Conservation (phyloP, 2,113 vertebrate genomes). For the Gasterosteus nipponicus region DNA sequence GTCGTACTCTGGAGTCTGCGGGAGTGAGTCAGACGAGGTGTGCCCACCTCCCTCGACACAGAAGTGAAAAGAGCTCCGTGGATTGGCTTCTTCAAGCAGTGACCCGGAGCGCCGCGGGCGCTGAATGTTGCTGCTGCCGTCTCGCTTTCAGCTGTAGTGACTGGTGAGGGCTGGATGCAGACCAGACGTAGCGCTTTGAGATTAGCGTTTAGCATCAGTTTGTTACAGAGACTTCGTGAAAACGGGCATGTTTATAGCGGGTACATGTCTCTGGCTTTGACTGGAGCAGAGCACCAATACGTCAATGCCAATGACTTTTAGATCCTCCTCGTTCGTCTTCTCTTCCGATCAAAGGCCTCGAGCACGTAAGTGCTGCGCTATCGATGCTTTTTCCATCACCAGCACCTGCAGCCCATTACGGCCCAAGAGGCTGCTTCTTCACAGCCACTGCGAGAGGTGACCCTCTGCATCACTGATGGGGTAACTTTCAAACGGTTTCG, state of each 20-base stretch:
- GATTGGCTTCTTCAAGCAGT: not conserved
- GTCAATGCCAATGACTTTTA: constrained; percentile 41
- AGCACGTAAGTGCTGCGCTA: constrained; percentile 32
- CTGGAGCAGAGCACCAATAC: constrained; percentile 14
- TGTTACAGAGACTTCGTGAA: not conserved
- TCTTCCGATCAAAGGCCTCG: constrained; percentile 35
- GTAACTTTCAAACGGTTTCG: constrained; percentile 34
- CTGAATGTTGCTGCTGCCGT: constrained; percentile 6
- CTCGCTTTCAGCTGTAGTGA: not conserved
- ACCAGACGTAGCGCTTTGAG: not conserved
- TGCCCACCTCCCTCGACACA: constrained; percentile 13
- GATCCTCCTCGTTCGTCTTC: constrained; percentile 27
- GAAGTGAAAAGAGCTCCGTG: not conserved
- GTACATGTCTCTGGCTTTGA: constrained; percentile 20
- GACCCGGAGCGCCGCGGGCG: constrained; percentile 7
- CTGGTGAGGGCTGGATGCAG: constrained; percentile 1
- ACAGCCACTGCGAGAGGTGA: constrained; percentile 18
- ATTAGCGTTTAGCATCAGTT: constrained; percentile 16
- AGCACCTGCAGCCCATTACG: constrained; percentile 35
- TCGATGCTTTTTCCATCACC: constrained; percentile 43
- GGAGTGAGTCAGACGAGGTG: constrained; percentile 22
- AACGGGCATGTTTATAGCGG: not conserved
- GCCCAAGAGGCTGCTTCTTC: constrained; percentile 21
- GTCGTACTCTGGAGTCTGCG: constrained; percentile 14
- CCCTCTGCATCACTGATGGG: constrained; percentile 33